These are phyloP conservation scores for Melinaea menophilus DNA, from an alignment of 2,888 invertebrate genomes.

Conservation along the genomic window DNA sequence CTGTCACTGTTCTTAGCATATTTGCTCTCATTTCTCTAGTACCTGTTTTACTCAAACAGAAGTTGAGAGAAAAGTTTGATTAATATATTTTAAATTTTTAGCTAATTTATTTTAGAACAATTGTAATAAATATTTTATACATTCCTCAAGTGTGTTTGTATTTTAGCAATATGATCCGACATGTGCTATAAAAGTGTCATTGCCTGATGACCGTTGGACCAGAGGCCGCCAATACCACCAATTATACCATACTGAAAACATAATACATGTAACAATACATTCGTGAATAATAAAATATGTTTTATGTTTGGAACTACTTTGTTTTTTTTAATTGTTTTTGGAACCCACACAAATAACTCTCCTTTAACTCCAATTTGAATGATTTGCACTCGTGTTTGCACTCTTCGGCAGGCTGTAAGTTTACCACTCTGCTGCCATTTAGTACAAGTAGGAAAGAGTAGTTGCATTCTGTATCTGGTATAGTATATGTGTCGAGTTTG, in stretches of 20 bases:
- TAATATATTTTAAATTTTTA: constrained; percentile 63
- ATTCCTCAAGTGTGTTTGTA: constrained; percentile 46
- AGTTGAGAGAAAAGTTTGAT: constrained; percentile 87
- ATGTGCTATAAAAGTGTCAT: constrained; percentile 80
- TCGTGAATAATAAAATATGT: constrained; percentile 10
- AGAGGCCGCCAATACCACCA: constrained; percentile 90
- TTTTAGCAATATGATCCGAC: constrained; percentile 84
- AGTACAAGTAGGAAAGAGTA: constrained; percentile 86
- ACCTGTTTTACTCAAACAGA: constrained; percentile 91
- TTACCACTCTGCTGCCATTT: constrained; percentile 84
- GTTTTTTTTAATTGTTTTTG: neutral
- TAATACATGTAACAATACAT: constrained; percentile 30
- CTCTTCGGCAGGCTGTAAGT: constrained; percentile 86
- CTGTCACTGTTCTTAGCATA: constrained; percentile 85
- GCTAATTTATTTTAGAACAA: constrained; percentile 52
- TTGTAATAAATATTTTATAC: constrained; percentile 54
- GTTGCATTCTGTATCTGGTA: constrained; percentile 90
- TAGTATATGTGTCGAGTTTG: constrained; percentile 79
- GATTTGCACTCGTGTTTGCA: constrained; percentile 85
- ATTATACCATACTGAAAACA: constrained; percentile 86
- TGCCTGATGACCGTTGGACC: constrained; percentile 79
- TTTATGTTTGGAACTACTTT: constrained; percentile 8
- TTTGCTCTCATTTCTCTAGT: constrained; percentile 91
- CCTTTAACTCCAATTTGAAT: constrained; percentile 83
- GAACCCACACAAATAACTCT: constrained; percentile 85